Conservation (phyloP, 2,113 vertebrate genomes). For the Enhydra lutris region DNA sequence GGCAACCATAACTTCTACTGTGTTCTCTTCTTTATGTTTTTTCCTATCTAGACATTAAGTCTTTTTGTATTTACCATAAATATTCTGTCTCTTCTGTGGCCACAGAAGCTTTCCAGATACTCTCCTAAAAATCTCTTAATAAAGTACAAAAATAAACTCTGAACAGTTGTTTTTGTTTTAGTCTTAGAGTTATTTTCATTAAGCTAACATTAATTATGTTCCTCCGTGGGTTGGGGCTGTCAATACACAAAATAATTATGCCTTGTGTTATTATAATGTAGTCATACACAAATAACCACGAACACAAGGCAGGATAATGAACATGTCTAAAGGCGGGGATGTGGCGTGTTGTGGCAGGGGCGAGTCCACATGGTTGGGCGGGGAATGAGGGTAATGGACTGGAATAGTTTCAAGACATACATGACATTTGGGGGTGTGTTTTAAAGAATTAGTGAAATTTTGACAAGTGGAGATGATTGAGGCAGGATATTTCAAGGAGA, state of each 20-base stretch:
- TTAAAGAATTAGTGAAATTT: not conserved
- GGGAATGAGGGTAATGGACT: not conserved
- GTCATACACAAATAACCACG: not conserved
- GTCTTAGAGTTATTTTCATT: not conserved
- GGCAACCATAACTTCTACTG: not conserved
- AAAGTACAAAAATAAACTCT: conserved; percentile 37
- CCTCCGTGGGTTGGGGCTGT: accelerated
- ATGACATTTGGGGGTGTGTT: not conserved
- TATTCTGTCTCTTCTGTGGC: not conserved
- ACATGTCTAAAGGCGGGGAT: accelerated
- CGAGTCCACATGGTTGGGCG: accelerated
- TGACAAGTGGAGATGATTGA: not conserved
- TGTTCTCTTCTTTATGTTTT: not conserved
- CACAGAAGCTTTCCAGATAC: not conserved
- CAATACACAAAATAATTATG: not conserved
- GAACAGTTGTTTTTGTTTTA: not conserved
- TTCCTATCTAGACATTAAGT: not conserved
- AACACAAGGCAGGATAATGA: not conserved
- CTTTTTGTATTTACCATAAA: not conserved
- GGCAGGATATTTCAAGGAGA: not conserved
- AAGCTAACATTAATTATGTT: not conserved
- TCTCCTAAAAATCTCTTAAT: not conserved
- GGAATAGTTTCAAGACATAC: not conserved
- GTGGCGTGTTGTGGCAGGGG: accelerated
- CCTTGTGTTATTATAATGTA: not conserved